Percentiles rank a stretch among this genome's conserved stretches.
Conservation (phyloP, 2,797 vertebrate genomes). For the Pantherophis vulpinus region DNA sequence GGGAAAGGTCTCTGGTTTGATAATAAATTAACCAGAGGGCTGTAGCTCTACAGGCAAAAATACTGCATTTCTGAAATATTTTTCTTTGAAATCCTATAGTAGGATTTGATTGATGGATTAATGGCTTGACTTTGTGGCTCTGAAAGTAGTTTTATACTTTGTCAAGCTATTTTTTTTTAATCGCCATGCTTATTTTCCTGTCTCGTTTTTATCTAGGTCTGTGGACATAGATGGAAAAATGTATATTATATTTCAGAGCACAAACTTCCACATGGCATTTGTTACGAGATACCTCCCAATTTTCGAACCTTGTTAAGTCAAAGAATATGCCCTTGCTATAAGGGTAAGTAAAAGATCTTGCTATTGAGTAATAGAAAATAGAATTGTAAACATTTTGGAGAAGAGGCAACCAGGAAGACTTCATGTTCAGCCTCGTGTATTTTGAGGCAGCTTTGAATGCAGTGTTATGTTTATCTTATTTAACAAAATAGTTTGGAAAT, state of each 20-base stretch:
- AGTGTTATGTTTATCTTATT: neutral
- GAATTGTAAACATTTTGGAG: neutral
- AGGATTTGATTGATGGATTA: neutral
- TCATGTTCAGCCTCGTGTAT: neutral
- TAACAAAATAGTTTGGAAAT: neutral
- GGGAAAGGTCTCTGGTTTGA: neutral
- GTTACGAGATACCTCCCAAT: conserved; percentile 80
- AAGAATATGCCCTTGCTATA: conserved; percentile 85
- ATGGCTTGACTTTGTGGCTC: neutral
- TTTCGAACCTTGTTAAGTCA: conserved; percentile 69
- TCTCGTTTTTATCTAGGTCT: conserved; percentile 76
- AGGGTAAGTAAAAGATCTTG: conserved; percentile 74
- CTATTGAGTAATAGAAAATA: neutral
- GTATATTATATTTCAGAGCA: conserved; percentile 78
- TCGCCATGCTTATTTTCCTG: neutral
- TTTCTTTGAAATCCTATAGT: neutral
- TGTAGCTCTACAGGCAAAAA: neutral
- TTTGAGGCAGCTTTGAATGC: neutral
- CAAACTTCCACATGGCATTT: conserved; percentile 87
- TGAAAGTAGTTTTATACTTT: neutral
- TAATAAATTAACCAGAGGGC: neutral
- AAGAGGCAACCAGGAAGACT: neutral
- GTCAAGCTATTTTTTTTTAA: neutral
- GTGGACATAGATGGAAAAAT: conserved; percentile 98
- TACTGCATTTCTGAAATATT: neutral